Evolutionary conservation across 2,797 vertebrate genomes (phyloP), one percentile per base, ranked within the genome.

Genomic region (Chromobotia macracanthus): DNA sequence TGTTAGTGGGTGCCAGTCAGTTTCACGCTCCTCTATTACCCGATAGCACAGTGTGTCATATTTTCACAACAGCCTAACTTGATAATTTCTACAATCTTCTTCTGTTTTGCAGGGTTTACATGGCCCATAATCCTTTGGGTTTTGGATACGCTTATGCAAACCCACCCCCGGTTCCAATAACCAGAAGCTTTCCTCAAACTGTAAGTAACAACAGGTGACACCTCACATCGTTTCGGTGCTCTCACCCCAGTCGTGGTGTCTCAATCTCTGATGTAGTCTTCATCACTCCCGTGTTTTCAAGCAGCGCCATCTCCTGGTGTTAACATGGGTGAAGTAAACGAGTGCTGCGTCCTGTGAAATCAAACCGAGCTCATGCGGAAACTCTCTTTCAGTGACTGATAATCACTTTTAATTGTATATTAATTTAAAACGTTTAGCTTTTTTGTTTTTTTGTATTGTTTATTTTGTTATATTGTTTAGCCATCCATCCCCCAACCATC

Each of bases 271-370:
- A 51, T 41, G 48, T 18, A 66, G 55, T 46, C 58, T 48, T 50
- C 3, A 56, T 19, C 61, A 46, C 79, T 77, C 71, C 77, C 83
- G 77, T 84, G 84, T 89, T 83, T 89, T 89, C 87, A 84, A 66
- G 63, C 90, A 90, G 92, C 93, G 91, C 93, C 93, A 93, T 91
- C 93, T 94, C 12, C 90, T 90, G 93, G 91, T 67, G 3, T 63
- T n/a, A 81, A 72, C 1, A n/a, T n/a, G n/a, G n/a, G n/a, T n/a
- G n/a, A n/a, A n/a, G n/a, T n/a, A n/a, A n/a, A n/a, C n/a, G n/a
- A n/a, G n/a, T n/a, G n/a, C n/a, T n/a, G n/a, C n/a, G n/a, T n/a
- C n/a, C n/a, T n/a, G n/a, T n/a, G n/a, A n/a, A n/a, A n/a, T n/a
- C n/a, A n/a, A n/a, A n/a, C n/a, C n/a, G n/a, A n/a, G n/a, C n/a